phyloP scores from a whole-genome alignment of 2,113 vertebrate genomes.

The Antennarius striatus region DNA sequence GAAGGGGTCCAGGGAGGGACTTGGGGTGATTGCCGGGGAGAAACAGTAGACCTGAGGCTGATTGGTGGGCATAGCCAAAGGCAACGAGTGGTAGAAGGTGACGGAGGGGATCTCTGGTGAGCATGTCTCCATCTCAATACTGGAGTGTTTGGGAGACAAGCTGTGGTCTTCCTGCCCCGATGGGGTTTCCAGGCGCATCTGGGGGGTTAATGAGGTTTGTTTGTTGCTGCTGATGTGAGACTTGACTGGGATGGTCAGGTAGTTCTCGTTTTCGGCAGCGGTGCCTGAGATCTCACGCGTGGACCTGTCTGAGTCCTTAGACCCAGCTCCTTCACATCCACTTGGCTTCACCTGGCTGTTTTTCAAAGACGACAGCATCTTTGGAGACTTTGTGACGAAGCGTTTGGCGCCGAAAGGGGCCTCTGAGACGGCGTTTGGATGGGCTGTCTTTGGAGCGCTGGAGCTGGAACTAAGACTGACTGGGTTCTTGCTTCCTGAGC shows the following conservation, averaged over 20 bases:
- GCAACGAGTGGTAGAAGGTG: slow-evolving; percentile 81
- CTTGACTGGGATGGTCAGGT: slow-evolving; percentile 86
- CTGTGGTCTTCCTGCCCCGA: slow-evolving; percentile 34
- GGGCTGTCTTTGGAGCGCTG: slow-evolving; percentile 12
- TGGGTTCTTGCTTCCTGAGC: slow-evolving; percentile 30
- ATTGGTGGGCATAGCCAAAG: slow-evolving; percentile 65
- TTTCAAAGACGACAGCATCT: slow-evolving; percentile 52
- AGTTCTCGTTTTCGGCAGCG: slow-evolving; percentile 81
- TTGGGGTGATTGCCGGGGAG: slow-evolving; percentile 80
- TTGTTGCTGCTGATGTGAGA: slow-evolving; percentile 46
- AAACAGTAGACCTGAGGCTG: slow-evolving; percentile 85
- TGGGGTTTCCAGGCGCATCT: slow-evolving; percentile 58
- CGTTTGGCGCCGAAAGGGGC: slow-evolving; percentile 47
- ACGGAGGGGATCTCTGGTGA: slow-evolving; percentile 76
- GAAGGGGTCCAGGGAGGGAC: slow-evolving; percentile 72
- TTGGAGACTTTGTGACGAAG: slow-evolving; percentile 50
- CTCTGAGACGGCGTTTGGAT: slow-evolving; percentile 22
- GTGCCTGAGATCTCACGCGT: slow-evolving; percentile 19
- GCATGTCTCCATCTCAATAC: slow-evolving; percentile 66
- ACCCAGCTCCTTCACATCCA: slow-evolving; percentile 28
- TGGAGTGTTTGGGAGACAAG: slow-evolving; percentile 54
- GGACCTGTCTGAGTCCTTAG: slow-evolving; percentile 44
- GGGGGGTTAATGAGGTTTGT: slow-evolving; percentile 46
- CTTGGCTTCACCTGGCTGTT: slow-evolving; percentile 11
- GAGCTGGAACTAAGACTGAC: slow-evolving; percentile 50